These are phyloP conservation scores for Bactericera cockerelli DNA, from an alignment of 1,140 invertebrate genomes.

Conservation along the genomic window DNA sequence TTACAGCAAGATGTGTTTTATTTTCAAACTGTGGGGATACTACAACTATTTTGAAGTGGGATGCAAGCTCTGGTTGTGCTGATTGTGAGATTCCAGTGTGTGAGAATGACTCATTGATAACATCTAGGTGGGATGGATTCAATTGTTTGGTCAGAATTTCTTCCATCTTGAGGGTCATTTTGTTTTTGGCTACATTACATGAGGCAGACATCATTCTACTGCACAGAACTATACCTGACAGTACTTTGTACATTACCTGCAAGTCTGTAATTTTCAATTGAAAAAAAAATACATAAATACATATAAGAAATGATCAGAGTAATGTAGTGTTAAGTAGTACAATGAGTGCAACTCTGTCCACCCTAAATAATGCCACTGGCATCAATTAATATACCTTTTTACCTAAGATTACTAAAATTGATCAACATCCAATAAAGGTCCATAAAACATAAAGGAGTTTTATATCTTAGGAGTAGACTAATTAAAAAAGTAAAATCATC, in stretches of 20 bases:
- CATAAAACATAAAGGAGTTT: too few relatives aligned
- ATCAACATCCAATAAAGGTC: too few relatives aligned
- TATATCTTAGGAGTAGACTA: too few relatives aligned
- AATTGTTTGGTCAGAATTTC: neutral
- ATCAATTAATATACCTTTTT: too few relatives aligned
- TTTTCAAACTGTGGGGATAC: neutral
- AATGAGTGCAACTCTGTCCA: too few relatives aligned
- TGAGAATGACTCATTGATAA: conserved; percentile 5
- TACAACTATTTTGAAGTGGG: neutral
- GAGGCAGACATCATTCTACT: neutral
- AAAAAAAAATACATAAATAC: too few relatives aligned
- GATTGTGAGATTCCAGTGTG: neutral
- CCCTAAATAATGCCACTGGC: too few relatives aligned
- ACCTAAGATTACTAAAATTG: too few relatives aligned
- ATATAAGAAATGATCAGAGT: too few relatives aligned
- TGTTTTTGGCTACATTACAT: neutral
- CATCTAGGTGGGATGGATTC: neutral
- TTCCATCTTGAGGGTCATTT: neutral
- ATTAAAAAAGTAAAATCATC: too few relatives aligned
- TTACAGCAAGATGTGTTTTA: neutral
- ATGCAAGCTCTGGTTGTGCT: neutral
- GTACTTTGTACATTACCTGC: neutral
- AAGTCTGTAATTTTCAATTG: too few relatives aligned
- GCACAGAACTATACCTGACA: neutral
- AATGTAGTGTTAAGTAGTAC: too few relatives aligned